Evolutionary conservation across 2,113 vertebrate genomes (phyloP), one percentile per base, ranked within the genome.

Genomic region (Heliornis fulica): DNA sequence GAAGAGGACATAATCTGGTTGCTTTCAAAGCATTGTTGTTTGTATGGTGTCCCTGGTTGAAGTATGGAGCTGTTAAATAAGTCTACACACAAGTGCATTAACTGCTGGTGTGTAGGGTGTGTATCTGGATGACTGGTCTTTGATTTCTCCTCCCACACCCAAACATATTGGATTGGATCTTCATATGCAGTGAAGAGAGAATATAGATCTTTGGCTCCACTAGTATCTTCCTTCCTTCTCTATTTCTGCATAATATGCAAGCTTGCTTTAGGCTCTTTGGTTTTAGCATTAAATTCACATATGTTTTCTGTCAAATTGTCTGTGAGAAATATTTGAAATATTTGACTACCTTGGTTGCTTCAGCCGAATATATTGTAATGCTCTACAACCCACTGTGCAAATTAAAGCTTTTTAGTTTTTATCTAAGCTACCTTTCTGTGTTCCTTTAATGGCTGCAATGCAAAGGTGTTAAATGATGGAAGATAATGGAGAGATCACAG

Each of bases 281-380:
- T 68, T 76, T 53, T 31, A 74, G 31, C 53, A 61, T n/a, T 38
- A 81, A 68, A 72, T 69, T 80, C 15, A 21, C 8, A 5, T 45
- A 72, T 60, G 15, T 90, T 86, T 94, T 22, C 63, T 38, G 28
- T 63, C 57, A 92, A 54, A 21, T 53, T 28, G 14, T 63, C 34
- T 59, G 4, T 57, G 21, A 68, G 22, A 93, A 92, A 83, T 0
- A 1, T 66, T 34, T 71, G 26, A 83, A 90, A 60, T 19, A 51
- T 83, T 89, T 89, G 20, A 64, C 69, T 83, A 71, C 10, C n/a
- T 85, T 82, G 8, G 54, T 53, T 76, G 25, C 48, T 86, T 88
- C 72, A 15, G 7, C 43, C 26, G 80, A 91, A 83, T 29, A 9
- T 32, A 63, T 8, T 53, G 11, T 63, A 40, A 54, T 26, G 11